Evolutionary conservation across 1,140 invertebrate genomes (phyloP).

Genomic region (Aphidius gifuensis): DNA sequence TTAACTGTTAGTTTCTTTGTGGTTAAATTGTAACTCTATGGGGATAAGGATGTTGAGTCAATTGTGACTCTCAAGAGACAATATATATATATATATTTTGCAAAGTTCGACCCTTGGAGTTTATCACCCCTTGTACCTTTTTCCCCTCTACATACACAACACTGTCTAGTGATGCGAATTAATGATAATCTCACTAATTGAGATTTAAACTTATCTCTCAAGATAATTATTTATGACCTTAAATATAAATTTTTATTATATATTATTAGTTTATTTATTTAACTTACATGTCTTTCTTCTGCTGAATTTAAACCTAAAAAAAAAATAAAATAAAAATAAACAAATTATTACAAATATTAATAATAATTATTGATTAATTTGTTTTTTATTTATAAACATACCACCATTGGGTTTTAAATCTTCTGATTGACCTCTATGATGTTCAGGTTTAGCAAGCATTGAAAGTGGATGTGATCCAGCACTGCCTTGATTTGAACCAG

Average conservation of each 20-base stretch:
- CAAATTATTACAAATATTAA: neutral
- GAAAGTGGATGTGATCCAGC: constrained; percentile 66
- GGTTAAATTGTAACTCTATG: constrained; percentile 28
- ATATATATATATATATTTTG: neutral
- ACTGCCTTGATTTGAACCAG: constrained; percentile 56
- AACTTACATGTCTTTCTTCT: constrained; percentile 67
- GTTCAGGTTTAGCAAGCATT: constrained; percentile 71
- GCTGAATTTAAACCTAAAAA: constrained; percentile 67
- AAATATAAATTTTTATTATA: constrained; percentile 4
- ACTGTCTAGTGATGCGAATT: constrained; percentile 10
- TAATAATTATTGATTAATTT: neutral
- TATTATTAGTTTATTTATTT: constrained; percentile 36
- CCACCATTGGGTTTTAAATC: constrained; percentile 68
- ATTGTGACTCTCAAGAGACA: constrained; percentile 22
- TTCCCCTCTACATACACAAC: neutral
- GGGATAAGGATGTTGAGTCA: constrained; percentile 34
- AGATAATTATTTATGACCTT: too few species aligned
- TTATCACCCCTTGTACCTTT: neutral
- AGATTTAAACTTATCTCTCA: neutral
- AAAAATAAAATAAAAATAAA: constrained; percentile 41
- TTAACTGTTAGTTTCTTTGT: constrained; percentile 9
- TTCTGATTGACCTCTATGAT: constrained; percentile 57
- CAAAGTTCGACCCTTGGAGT: neutral
- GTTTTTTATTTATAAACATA: constrained; percentile 46
- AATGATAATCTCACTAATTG: constrained; percentile 25